phyloP scores from a whole-genome alignment of 2,888 invertebrate genomes.

The Troides oblongomaculatus region DNA sequence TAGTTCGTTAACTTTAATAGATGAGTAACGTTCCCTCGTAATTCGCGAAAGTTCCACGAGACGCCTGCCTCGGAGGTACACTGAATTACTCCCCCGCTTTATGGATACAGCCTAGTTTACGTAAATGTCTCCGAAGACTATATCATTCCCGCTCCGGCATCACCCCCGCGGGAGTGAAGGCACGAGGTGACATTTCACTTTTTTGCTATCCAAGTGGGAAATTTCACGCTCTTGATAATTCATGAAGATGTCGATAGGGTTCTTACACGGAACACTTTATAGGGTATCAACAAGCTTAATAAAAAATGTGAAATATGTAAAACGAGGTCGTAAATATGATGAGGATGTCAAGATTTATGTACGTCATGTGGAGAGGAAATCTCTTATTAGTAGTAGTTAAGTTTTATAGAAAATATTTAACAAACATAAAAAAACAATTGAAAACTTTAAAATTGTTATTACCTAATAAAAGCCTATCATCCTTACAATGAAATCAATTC shows the following conservation, averaged over 20 bases:
- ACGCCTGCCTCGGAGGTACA: conserved; percentile 10
- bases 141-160: conserved; percentile 35
- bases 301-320: conserved; percentile 19
- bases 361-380: neutral
- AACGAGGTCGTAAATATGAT: neutral
- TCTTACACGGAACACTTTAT: conserved; percentile 24
- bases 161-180: conserved; percentile 40
- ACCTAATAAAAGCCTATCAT: too few relatives aligned
- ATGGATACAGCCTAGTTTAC: conserved; percentile 47
- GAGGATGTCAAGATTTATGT: neutral
- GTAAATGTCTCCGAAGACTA: conserved; percentile 40
- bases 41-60: conserved; percentile 24
- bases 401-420: neutral
- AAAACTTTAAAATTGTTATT: neutral
- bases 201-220: conserved; percentile 53
- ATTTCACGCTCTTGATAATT: conserved; percentile 59
- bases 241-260: conserved; percentile 51
- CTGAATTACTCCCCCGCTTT: conserved; percentile 27
- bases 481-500: too few relatives aligned
- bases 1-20: conserved; percentile 27
- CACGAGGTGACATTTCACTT: conserved; percentile 55
- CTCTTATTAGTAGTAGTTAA: neutral
- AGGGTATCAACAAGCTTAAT: conserved; percentile 23
- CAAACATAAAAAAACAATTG: neutral
- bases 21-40: conserved; percentile 14